Percentiles rank a stretch among this genome's conserved stretches.
phyloP scores from a whole-genome alignment of 2,113 vertebrate genomes.

The Callipepla californica region DNA sequence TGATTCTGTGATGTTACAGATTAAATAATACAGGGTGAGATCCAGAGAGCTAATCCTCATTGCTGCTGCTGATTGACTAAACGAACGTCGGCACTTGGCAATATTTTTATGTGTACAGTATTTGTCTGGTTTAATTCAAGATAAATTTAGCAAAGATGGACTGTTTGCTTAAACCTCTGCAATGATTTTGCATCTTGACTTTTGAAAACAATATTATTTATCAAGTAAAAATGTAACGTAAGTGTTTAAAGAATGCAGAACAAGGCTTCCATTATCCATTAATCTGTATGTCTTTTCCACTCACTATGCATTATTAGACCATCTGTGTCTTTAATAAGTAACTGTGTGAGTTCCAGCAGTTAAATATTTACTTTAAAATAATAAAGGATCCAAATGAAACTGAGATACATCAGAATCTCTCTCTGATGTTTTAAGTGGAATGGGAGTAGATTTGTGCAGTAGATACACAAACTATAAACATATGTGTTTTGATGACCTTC shows the following conservation, averaged over 20 bases:
- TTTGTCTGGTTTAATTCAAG: background rate
- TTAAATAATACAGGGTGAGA: background rate
- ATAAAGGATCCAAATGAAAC: conserved; percentile 1
- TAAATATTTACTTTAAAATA: conserved; percentile 58
- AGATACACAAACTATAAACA: conserved; percentile 3
- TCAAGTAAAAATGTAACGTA: background rate
- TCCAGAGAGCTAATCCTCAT: background rate
- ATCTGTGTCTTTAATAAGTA: conserved; percentile 62
- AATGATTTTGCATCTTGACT: background rate
- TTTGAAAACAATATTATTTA: background rate
- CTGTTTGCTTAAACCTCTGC: conserved; percentile 2
- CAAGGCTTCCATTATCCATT: background rate
- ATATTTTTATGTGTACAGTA: background rate
- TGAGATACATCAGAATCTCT: conserved; percentile 34
- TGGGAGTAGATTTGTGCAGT: background rate
- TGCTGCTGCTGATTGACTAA: background rate
- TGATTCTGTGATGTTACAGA: background rate
- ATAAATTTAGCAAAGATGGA: background rate
- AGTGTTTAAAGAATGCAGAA: background rate
- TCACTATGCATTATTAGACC: background rate
- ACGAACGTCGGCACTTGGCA: background rate
- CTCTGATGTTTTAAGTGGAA: conserved; percentile 21
- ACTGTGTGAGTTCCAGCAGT: background rate
- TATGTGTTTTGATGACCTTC: conserved; percentile 30
- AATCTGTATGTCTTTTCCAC: background rate